These are phyloP conservation scores for Phrynocephalus vlangalii DNA, from an alignment of 2,797 vertebrate species.

Conservation along the genomic window DNA sequence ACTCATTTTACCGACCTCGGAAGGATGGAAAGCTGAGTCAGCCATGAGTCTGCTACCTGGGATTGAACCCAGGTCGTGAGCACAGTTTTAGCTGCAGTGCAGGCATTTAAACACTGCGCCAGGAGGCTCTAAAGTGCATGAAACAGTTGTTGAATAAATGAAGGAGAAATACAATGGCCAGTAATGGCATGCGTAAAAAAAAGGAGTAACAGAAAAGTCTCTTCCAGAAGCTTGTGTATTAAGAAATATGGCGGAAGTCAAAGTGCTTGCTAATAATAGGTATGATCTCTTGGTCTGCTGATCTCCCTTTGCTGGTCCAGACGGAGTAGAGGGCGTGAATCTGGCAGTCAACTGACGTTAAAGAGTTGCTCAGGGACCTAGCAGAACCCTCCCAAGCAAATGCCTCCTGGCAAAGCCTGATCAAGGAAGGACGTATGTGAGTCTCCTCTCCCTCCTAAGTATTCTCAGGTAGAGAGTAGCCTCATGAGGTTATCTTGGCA, in stretches of 20 bases:
- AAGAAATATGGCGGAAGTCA: constrained; percentile 6
- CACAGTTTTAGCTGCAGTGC: too few species aligned
- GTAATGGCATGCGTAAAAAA: background rate
- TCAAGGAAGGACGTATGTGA: background rate
- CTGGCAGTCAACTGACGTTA: background rate
- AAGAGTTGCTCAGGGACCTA: background rate
- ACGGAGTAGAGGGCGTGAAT: background rate
- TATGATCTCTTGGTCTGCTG: background rate
- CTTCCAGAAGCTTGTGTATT: background rate
- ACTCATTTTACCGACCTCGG: too few species aligned
- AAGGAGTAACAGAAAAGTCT: background rate
- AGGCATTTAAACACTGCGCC: too few species aligned
- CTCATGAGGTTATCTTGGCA: background rate
- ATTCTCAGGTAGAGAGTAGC: background rate
- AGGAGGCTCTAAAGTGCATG: background rate
- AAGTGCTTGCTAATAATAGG: background rate
- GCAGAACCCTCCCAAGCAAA: background rate
- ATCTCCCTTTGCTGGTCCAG: background rate
- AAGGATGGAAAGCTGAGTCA: too few species aligned
- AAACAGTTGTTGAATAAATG: background rate
- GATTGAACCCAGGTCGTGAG: too few species aligned
- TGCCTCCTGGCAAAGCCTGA: background rate
- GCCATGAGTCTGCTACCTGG: too few species aligned
- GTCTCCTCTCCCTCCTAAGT: background rate
- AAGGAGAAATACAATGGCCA: background rate